Base-by-base conservation (phyloP, 1,140 invertebrate species). In the Oryzaephilus surinamensis region DNA sequence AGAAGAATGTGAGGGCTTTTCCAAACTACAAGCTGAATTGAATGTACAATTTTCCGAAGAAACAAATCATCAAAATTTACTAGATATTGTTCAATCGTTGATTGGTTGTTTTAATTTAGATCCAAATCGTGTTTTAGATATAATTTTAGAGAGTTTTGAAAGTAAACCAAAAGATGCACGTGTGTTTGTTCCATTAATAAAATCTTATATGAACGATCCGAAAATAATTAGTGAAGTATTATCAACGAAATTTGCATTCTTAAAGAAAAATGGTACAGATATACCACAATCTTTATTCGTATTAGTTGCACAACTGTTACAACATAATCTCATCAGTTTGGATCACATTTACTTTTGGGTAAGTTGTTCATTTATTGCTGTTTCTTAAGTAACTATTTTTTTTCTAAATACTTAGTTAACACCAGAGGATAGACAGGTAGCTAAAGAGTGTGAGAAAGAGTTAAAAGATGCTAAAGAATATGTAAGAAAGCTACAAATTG, bases 41-140 rank as follows among this genome's bases (percentile, higher is more conserved):
- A 93, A 87, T 73, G 89, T 90, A 63, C 81, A 90, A 57, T 73
- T 85, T 48, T 73, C 73, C 24, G 77, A 78, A 58, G 71, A 69
- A 55, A 63, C 69, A 56, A 65, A 73, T 32, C 66, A 70, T 39
- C 68, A 69, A 50, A 65, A 72, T 43, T 72, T 84, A 49, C 70
- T 92, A 54, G 80, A 91, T 69, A 82, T 88, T 17, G 83, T 94
- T 21, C 87, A 89, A 63, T 90, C 87, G n/a, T 68, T 96, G 13
- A 95, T 61, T 94, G 94, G 96, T 56, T 97, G 92, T 64, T 99
- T 99, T 59, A 97, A 98, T 70, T 74, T 99, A 53, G 96, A 99
- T 69, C 97, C 97, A 12, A 99, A 99, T 63, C 73, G 97, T 55
- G 94, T 98, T 0, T 66, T 99, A 41, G 96, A 99, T 60, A 82